phyloP scores from a whole-genome alignment of 2,113 vertebrate species.

The Ptilorrhoa leucosticta region DNA sequence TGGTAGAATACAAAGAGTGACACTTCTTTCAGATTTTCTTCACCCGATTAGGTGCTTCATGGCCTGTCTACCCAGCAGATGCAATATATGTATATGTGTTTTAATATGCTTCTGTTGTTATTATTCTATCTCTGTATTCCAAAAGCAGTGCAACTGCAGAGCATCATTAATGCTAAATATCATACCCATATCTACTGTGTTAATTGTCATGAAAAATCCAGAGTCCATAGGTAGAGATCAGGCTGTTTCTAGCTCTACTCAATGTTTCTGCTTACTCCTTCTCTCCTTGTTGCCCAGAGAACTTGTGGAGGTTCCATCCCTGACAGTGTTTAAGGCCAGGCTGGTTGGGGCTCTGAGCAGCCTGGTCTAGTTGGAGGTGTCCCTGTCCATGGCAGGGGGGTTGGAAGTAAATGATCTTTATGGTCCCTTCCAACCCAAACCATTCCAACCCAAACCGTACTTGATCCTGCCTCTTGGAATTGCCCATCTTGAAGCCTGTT shows the following conservation, averaged over 20 bases:
- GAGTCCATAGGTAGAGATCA: background rate
- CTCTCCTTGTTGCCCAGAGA: background rate
- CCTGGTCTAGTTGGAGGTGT: too few species aligned
- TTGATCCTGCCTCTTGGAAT: background rate
- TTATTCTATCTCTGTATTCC: background rate
- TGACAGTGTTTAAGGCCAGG: background rate
- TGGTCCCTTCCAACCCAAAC: background rate
- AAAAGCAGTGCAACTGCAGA: background rate
- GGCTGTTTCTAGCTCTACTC: background rate
- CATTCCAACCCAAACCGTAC: background rate
- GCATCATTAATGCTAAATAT: background rate
- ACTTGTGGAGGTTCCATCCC: too few species aligned
- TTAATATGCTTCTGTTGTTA: background rate
- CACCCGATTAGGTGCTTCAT: background rate
- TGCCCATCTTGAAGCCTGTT: background rate
- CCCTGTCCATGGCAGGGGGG: background rate
- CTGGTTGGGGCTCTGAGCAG: background rate
- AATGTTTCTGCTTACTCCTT: background rate
- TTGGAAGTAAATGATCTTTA: background rate
- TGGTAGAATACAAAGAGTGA: background rate
- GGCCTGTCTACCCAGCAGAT: background rate
- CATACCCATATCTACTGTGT: background rate
- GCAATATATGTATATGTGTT: background rate
- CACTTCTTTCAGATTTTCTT: background rate
- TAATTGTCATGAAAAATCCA: background rate